phyloP scores from a whole-genome alignment of 2,888 invertebrate species.

The Tuberolachnus salignus region DNA sequence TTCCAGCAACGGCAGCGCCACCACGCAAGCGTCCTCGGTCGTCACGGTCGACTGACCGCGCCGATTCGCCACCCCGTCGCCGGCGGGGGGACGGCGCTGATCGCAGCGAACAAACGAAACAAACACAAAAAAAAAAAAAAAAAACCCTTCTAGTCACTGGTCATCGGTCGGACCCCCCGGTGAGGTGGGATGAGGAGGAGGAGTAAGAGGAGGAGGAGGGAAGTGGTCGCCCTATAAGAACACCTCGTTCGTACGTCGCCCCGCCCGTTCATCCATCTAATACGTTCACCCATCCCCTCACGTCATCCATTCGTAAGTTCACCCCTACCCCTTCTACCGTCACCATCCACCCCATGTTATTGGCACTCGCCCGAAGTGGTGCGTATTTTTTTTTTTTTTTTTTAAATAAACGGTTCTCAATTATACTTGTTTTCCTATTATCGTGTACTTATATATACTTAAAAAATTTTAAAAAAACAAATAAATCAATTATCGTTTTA shows the following conservation, averaged over 20 bases:
- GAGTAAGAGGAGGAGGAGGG: too few species aligned
- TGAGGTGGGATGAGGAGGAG: background rate
- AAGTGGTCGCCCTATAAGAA: too few species aligned
- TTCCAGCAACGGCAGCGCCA: conserved; percentile 68
- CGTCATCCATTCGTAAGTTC: background rate
- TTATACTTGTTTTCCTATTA: conserved; percentile 48
- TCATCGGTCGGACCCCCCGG: background rate
- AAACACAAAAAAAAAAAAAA: too few species aligned
- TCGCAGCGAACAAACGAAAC: background rate
- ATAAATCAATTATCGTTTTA: too few species aligned
- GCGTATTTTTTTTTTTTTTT: too few species aligned
- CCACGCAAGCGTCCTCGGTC: conserved; percentile 44
- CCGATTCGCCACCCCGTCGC: conserved; percentile 28
- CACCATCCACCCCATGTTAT: background rate
- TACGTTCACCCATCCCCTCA: background rate
- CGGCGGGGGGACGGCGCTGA: conserved; percentile 28
- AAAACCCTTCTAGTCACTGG: conserved; percentile 52
- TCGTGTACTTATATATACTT: conserved; percentile 31
- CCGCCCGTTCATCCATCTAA: background rate
- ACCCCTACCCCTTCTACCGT: background rate
- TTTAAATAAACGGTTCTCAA: conserved; percentile 33
- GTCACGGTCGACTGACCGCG: conserved; percentile 42
- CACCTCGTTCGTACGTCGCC: background rate
- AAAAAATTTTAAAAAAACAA: too few species aligned
- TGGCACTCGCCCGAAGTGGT: too few species aligned